Conservation (phyloP, 2,113 vertebrate genomes). For the Willisornis vidua region DNA sequence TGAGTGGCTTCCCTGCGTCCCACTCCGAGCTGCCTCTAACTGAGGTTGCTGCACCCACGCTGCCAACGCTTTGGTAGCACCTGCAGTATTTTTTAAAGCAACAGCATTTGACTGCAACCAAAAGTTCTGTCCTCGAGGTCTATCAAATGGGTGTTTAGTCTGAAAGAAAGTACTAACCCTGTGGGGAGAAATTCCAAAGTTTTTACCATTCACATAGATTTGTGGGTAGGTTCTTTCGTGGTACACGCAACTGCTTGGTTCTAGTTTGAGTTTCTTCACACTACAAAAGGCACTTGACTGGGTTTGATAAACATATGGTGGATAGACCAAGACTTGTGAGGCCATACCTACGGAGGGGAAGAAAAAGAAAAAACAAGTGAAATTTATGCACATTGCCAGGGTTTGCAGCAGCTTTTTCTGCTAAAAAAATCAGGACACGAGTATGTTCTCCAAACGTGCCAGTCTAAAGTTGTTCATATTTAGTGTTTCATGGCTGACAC, state of each 20-base stretch:
- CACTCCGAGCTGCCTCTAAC: slow-evolving; percentile 63
- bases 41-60: slow-evolving; percentile 69
- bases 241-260: slow-evolving; percentile 96
- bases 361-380: slow-evolving; percentile 9
- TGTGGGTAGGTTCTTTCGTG: slow-evolving; percentile 90
- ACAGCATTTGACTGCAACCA: slow-evolving; percentile 86
- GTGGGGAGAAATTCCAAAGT: slow-evolving; percentile 87
- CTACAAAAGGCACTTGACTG: slow-evolving; percentile 99
- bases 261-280: slow-evolving; percentile 99
- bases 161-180: slow-evolving; percentile 86
- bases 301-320: slow-evolving; percentile 99
- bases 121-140: slow-evolving; percentile 83
- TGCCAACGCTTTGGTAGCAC: slow-evolving; percentile 83
- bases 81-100: slow-evolving; percentile 82
- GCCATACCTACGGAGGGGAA: slow-evolving; percentile 90
- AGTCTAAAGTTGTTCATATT: not conserved
- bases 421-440: not conserved
- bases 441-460: not conserved
- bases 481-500: not conserved
- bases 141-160: slow-evolving; percentile 83
- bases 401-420: not conserved
- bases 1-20: slow-evolving; percentile 76
- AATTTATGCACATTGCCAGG: not conserved
- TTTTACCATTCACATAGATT: slow-evolving; percentile 94
- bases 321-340: slow-evolving; percentile 99